Base-by-base conservation (phyloP, 2,797 vertebrate species). In the Octomys mimax region DNA sequence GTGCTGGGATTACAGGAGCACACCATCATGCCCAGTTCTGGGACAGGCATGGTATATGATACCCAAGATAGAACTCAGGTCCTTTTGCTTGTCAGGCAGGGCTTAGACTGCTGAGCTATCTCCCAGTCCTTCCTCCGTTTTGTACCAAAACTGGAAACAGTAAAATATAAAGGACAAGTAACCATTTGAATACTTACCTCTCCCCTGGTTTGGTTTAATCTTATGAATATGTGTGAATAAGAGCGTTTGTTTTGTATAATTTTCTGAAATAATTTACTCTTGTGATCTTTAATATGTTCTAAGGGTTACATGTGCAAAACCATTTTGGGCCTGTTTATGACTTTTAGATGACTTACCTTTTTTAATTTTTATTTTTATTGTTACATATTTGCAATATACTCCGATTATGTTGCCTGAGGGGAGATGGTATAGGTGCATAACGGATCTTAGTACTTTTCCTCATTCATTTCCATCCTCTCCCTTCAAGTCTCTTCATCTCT, bases 261-360 rank as follows among this genome's bases (percentile, higher is more conserved):
- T 71, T 68, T 94, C 31, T 73, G 14, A 92, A 92, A 59, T 26
- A 82, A 42, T 57, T 87, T 87, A 13, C 79, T 68, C 18, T 94
- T 64, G 14, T 49, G 6, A 0, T 80, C 46, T 75, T 78, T 95
- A 28, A 75, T 91, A 18, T 73, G 36, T 62, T 89, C 10, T 59
- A 82, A 77, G 24, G 31, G 3, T 82, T 82, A 93, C 13, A 70
- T 39, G 75, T 89, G 14, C 14, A 87, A 83, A 92, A 8, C 2
- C 22, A 70, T 84, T 79, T 31, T 70, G 8, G 3, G 10, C 52
- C 68, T 71, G 54, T 42, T 36, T 61, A 19, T 70, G 46, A 66
- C 9, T 71, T 66, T 80, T 64, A 33, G 22, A 81, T 79, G 39
- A 84, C 13, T 12, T 70, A 57, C 3, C 0, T 93, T 84, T 86